Percentiles rank a stretch among this genome's conserved stretches.
Evolutionary conservation across 1,140 invertebrate species (phyloP).

Genomic region (Myzus persicae): DNA sequence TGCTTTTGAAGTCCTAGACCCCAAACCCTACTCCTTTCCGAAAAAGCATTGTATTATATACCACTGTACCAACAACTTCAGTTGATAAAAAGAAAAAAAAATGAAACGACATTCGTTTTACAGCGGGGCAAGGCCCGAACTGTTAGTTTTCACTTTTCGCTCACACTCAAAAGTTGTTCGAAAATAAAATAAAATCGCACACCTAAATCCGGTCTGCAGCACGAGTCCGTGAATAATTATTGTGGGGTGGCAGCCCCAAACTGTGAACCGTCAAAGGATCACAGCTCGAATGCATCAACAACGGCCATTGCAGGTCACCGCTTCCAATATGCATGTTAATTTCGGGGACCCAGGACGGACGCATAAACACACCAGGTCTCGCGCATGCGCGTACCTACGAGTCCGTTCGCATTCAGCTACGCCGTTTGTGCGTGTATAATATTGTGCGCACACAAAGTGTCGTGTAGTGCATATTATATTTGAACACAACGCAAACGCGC

Average conservation of each 20-base stretch:
- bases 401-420: background rate
- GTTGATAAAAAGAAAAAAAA: background rate
- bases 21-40: too few relatives aligned
- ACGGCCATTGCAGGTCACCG: background rate
- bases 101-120: background rate
- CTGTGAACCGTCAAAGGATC: conserved; percentile 32
- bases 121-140: too few relatives aligned
- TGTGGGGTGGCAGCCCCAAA: background rate
- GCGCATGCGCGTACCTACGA: background rate
- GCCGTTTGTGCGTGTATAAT: background rate
- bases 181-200: background rate
- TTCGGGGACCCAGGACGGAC: background rate
- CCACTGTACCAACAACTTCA: background rate
- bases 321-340: conserved; percentile 56
- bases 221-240: background rate
- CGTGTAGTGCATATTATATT: background rate
- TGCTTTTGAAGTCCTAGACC: too few relatives aligned
- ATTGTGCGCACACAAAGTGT: background rate
- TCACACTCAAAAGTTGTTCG: background rate
- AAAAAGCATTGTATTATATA: background rate
- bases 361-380: background rate
- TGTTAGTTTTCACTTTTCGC: background rate
- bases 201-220: background rate
- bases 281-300: too few relatives aligned
- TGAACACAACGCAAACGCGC: background rate